These are phyloP conservation scores for Microtus montanus DNA, from an alignment of 2,113 vertebrate genomes.

Conservation along the genomic window DNA sequence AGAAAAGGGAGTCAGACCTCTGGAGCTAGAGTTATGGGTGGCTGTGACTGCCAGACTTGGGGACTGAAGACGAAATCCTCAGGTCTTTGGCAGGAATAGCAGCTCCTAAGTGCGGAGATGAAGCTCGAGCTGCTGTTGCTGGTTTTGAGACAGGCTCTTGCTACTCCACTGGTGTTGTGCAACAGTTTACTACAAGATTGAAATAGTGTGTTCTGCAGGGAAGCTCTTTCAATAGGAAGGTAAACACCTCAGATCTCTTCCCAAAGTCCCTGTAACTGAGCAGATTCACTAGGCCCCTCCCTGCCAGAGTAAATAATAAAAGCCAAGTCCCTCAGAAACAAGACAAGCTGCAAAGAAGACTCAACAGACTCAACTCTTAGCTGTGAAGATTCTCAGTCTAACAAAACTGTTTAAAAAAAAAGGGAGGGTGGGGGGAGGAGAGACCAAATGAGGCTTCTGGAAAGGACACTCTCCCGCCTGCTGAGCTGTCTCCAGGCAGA, in stretches of 20 bases:
- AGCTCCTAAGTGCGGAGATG: neutral
- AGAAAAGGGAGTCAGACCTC: neutral
- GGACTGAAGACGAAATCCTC: neutral
- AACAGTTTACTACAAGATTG: neutral
- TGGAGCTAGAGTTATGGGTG: neutral
- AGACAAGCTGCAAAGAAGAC: neutral
- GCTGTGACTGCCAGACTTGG: neutral
- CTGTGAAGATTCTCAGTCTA: neutral
- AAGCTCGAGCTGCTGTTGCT: neutral
- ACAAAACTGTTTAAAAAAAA: neutral
- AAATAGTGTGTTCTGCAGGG: neutral
- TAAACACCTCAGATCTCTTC: neutral
- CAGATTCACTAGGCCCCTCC: neutral
- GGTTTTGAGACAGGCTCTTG: neutral
- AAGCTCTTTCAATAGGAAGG: neutral
- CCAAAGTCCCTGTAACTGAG: neutral
- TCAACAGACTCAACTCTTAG: too few relatives aligned
- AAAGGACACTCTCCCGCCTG: neutral
- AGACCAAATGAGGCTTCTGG: neutral
- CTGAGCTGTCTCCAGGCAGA: neutral
- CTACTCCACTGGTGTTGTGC: neutral
- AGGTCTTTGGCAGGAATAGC: neutral
- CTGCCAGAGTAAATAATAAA: neutral
- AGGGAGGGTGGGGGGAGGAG: fast-evolving
- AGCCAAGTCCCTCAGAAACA: neutral